Conservation (phyloP, 2,113 vertebrate species). For the Gracilinanus agilis region DNA sequence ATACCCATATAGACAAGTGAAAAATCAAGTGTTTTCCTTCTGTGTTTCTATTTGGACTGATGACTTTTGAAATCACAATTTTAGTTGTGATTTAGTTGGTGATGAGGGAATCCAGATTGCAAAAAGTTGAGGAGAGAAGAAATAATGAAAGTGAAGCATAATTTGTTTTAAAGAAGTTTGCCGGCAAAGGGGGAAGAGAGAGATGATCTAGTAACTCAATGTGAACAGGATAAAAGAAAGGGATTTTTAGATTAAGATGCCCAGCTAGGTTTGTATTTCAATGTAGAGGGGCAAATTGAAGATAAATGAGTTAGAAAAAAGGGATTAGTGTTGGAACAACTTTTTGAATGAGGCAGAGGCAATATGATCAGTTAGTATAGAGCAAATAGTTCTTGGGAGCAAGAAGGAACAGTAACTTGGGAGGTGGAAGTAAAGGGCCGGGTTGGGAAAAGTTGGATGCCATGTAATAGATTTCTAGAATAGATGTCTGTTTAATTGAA, state of each 20-base stretch:
- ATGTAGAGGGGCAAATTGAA: not conserved
- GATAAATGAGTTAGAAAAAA: not conserved
- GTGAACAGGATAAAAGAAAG: not conserved
- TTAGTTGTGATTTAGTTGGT: not conserved
- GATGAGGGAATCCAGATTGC: not conserved
- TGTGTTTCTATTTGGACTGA: not conserved
- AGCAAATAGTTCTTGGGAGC: not conserved
- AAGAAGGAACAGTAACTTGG: not conserved
- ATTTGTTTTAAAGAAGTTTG: not conserved
- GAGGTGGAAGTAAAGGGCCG: not conserved
- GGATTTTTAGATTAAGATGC: not conserved
- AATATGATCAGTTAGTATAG: not conserved
- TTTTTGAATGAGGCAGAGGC: not conserved
- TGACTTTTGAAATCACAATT: not conserved
- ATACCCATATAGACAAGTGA: too few species aligned
- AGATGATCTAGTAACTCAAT: not conserved
- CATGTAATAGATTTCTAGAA: not conserved
- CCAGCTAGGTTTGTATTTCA: not conserved
- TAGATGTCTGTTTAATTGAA: not conserved
- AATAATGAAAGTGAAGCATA: not conserved
- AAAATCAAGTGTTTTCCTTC: too few species aligned
- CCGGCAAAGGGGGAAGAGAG: not conserved
- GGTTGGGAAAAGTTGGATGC: not conserved
- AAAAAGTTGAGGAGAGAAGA: not conserved
- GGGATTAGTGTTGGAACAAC: not conserved